phyloP scores from a whole-genome alignment of 1,140 invertebrate species.

The Zaprionus ghesquierei region DNA sequence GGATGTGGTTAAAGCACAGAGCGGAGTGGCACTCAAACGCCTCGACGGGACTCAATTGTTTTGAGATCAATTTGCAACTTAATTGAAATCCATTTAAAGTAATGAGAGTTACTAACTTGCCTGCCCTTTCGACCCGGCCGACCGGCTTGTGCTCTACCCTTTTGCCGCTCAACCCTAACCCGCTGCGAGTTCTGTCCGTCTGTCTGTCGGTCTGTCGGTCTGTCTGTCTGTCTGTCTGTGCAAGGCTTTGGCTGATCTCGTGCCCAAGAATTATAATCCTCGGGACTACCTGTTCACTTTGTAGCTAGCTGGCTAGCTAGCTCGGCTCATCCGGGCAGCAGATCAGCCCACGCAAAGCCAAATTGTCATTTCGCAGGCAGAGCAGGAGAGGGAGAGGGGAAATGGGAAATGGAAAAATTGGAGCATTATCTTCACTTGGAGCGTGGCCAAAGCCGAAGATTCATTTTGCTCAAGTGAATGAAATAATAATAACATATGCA shows the following conservation, averaged over 20 bases:
- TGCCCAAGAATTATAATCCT: constrained; percentile 75
- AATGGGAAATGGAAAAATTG: neutral
- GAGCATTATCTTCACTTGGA: neutral
- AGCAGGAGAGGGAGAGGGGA: neutral
- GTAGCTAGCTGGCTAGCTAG: constrained; percentile 32
- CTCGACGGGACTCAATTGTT: constrained; percentile 77
- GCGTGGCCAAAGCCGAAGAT: neutral
- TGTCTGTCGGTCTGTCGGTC: no score
- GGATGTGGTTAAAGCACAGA: constrained; percentile 44
- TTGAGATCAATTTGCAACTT: constrained; percentile 82
- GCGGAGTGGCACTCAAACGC: constrained; percentile 63
- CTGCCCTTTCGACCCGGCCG: no score
- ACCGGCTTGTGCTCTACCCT: neutral
- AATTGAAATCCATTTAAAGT: constrained; percentile 83
- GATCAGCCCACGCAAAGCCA: constrained; percentile 57
- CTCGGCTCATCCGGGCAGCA: constrained; percentile 9
- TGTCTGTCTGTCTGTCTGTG: no score
- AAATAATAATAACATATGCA: neutral
- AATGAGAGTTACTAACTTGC: constrained; percentile 81
- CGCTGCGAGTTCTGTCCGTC: no score
- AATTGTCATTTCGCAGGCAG: constrained; percentile 53
- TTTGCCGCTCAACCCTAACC: constrained; percentile 11
- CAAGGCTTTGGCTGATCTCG: constrained; percentile 46
- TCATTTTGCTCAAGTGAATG: neutral
- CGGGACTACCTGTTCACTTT: neutral